Conservation (phyloP, 2,888 invertebrate genomes). For the Carpatolechia fugitivella region DNA sequence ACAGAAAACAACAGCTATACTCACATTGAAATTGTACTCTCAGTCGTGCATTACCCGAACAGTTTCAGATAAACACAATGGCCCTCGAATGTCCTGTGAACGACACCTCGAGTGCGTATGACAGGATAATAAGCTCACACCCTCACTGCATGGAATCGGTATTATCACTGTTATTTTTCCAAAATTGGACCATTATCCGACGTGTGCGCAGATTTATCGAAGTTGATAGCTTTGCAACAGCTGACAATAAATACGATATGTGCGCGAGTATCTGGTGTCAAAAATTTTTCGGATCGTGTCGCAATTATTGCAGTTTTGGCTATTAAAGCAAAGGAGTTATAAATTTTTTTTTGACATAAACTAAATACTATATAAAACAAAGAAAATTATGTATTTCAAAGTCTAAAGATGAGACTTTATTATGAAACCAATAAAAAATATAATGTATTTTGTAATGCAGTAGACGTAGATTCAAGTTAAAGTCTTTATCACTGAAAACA, state of each 20-base stretch:
- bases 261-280: conserved; percentile 54
- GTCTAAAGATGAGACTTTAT: too few relatives aligned
- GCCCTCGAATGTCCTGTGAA: conserved; percentile 38
- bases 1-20: conserved; percentile 32
- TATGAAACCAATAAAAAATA: too few relatives aligned
- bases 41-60: conserved; percentile 24
- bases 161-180: conserved; percentile 56
- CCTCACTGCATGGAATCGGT: conserved; percentile 53
- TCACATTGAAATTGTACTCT: conserved; percentile 40
- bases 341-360: too few relatives aligned
- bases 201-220: conserved; percentile 3
- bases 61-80: conserved; percentile 32
- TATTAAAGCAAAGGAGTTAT: too few relatives aligned
- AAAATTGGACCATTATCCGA: conserved; percentile 32
- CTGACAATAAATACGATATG: conserved; percentile 56
- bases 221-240: not conserved
- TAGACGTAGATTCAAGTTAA: too few relatives aligned
- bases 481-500: too few relatives aligned
- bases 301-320: not conserved
- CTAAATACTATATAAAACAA: too few relatives aligned
- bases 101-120: conserved; percentile 60
- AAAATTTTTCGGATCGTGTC: conserved; percentile 45
- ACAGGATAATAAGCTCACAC: conserved; percentile 74
- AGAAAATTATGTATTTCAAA: too few relatives aligned
- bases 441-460: too few relatives aligned